Percentiles rank a stretch among this genome's conserved stretches.
Conservation (phyloP, 2,888 invertebrate species). For the Blastobasis adustella region DNA sequence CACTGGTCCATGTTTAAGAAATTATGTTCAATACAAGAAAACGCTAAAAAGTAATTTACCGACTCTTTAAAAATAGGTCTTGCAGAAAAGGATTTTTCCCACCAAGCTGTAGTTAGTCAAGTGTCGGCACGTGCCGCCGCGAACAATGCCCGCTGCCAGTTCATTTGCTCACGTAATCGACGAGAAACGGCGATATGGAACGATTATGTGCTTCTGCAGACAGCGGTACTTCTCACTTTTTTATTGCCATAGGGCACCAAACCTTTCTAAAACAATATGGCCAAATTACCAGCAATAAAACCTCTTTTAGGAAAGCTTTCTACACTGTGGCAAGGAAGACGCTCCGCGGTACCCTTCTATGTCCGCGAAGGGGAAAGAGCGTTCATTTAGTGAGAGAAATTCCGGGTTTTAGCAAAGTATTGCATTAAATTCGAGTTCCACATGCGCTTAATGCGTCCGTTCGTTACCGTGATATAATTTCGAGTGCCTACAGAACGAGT, state of each 20-base stretch:
- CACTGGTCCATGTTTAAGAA: no score
- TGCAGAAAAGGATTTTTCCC: background rate
- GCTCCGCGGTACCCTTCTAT: constrained; percentile 3
- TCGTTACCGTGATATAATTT: constrained; percentile 21
- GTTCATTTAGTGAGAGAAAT: constrained; percentile 30
- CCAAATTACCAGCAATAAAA: constrained; percentile 2
- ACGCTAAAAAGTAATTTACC: no score
- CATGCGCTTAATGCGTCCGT: constrained; percentile 25
- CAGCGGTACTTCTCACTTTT: constrained; percentile 3
- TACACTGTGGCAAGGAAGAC: constrained; percentile 18
- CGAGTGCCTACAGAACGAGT: background rate
- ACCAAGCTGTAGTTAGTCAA: background rate
- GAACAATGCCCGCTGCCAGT: constrained; percentile 41
- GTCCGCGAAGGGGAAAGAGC: constrained; percentile 17
- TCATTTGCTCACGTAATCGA: constrained; percentile 54
- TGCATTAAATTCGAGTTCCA: constrained; percentile 33
- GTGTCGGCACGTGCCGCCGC: constrained; percentile 11
- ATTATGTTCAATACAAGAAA: no score
- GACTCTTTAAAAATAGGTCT: background rate
- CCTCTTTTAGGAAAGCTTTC: background rate
- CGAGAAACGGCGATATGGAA: constrained; percentile 51
- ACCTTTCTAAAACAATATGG: background rate
- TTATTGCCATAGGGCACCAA: constrained; percentile 18
- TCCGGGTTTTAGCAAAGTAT: constrained; percentile 28
- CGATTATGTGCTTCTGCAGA: constrained; percentile 32